Evolutionary conservation across 2,113 vertebrate genomes (phyloP), one percentile per base, ranked within the genome.

Genomic region (Meleagris gallopavo): DNA sequence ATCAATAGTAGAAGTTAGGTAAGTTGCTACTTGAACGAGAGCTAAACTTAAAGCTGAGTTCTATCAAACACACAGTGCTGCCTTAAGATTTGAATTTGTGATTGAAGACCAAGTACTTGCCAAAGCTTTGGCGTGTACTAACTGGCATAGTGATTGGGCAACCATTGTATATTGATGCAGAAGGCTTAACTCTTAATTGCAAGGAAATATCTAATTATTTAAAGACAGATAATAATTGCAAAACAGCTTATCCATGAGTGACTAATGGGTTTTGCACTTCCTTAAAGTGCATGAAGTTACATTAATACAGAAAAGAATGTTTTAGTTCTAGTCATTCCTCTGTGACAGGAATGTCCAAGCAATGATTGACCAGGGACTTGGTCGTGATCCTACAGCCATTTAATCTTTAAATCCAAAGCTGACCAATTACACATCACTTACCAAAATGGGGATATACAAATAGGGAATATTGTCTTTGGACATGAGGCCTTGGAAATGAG

Each of bases 121-220:
- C 57, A 86, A 74, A 78, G 34, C 34, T 74, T 88, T 89, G 65
- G 38, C 55, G 61, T 46, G n/a, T 43, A 36, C 40, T 60, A 83
- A 45, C 13, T 48, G 9, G 82, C 61, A 34, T 15, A 71, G 46
- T 24, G 76, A 71, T 4, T 46, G 34, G 38, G 38, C 16, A 73
- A 72, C 55, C 57, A 41, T 18, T 34, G 24, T 30, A 21, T 46
- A 62, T 13, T 17, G 0, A 12, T 0, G 21, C 36, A 30, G 48
- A 88, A 77, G 55, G 48, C 46, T 83, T 58, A 45, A 57, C n/a
- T 72, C 60, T 81, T 41, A 81, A 34, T 52, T 29, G 30, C 73
- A 72, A 88, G 69, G 69, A 86, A 70, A 72, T 29, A 79, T 27
- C 62, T 93, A 46, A 76, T 78, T 50, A 34, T 52, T 87, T 90